Evolutionary conservation across 2,797 vertebrate species (phyloP), one percentile per base, ranked within the genome.

Genomic region (Rousettus madagascariensis): DNA sequence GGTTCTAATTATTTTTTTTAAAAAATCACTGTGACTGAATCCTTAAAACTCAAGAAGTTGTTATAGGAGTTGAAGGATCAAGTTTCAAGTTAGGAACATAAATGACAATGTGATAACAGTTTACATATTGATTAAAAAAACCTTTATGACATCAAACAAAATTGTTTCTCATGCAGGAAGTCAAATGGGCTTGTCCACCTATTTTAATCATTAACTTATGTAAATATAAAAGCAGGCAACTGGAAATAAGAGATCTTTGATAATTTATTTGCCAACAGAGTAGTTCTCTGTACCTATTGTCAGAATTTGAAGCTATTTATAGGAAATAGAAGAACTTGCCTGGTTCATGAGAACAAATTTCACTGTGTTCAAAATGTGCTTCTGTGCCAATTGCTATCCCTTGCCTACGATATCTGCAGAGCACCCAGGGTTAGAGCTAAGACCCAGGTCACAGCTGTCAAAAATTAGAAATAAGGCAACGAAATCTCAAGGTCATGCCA

Each of bases 31-130:
- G 8, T 84, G 79, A 93, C 24, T 46, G 28, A 96, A 79, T 96
- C 63, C 63, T 90, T 94, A 92, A 95, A 90, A 87, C 86, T 24
- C 30, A 65, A 86, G 51, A 91, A 86, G 46, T 75, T 72, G 33
- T 92, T 79, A 61, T 10, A 72, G 22, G 43, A 80, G 33, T 63
- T 65, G 86, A 95, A 95, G 74, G 78, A 71, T 87, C 63, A 87
- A 72, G 55, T 96, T 96, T 96, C 75, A 92, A 63, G 30, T 51
- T 92, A 90, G 20, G 49, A 96, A 84, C 41, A 75, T 75, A 94
- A 92, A 83, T 72, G 46, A 28, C 77, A 79, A 88, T 22, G 41
- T 95, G 79, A n/a, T 90, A 91, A 88, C 57, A 88, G 46, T 28
- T 91, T 91, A 95, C 22, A 41, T 65, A 59, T 66, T 66, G 43